Conservation (phyloP, 2,888 invertebrate species). For the Malachius bipustulatus region DNA sequence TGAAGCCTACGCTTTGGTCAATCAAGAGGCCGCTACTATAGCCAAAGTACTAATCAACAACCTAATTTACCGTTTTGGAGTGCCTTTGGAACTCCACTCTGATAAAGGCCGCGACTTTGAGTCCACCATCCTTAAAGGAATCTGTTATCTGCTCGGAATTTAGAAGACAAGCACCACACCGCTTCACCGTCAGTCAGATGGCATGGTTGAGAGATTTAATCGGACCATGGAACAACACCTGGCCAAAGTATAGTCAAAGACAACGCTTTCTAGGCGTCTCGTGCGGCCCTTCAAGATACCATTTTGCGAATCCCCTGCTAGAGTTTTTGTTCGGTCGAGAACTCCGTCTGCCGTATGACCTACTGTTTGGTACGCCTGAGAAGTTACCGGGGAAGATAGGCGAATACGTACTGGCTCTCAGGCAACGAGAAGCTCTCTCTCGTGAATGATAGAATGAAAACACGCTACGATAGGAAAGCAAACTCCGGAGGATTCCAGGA, state of each 20-base stretch:
- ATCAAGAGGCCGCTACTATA: background rate
- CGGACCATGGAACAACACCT: too few species aligned
- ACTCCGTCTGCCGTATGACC: slow-evolving; percentile 3
- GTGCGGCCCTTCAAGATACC: slow-evolving; percentile 1
- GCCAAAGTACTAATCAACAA: background rate
- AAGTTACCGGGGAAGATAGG: background rate
- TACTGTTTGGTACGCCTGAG: slow-evolving; percentile 4
- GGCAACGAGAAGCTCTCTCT: too few species aligned
- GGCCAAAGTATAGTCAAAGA: background rate
- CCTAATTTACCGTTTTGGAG: slow-evolving; percentile 4
- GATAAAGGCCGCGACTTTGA: slow-evolving; percentile 4
- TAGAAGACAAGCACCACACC: slow-evolving; percentile 6
- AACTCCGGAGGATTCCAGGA: too few species aligned
- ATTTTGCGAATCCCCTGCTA: background rate
- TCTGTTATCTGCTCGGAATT: background rate
- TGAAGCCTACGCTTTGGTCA: background rate
- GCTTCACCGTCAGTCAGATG: slow-evolving; percentile 3
- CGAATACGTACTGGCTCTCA: slow-evolving; percentile 4
- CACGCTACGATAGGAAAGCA: too few species aligned
- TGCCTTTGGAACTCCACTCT: slow-evolving; percentile 4
- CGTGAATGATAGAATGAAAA: too few species aligned
- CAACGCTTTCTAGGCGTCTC: background rate
- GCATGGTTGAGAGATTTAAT: background rate
- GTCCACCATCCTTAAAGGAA: background rate
- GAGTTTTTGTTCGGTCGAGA: too few species aligned